Base-by-base conservation (phyloP, 1,140 invertebrate genomes). In the Atopsyche davidsoni region DNA sequence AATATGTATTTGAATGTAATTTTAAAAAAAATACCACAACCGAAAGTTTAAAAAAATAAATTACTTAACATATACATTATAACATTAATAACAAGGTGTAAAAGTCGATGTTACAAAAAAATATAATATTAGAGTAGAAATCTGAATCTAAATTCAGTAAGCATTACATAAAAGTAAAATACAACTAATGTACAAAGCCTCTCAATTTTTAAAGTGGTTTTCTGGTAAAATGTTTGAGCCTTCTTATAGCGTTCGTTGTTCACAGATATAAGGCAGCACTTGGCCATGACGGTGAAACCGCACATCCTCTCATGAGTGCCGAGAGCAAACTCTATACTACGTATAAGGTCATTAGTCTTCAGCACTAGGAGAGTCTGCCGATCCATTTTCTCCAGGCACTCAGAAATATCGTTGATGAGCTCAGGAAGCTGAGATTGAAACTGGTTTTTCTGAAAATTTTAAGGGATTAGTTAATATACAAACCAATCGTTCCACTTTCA, bases 311-410 rank as follows among this genome's bases (percentile, higher is more conserved):
- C 75, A 31, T 86, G 79, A 4, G 86, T 86, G 17, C 80, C 77
- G 10, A 97, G 70, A 10, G 86, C 83, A 51, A 85, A 77, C 65
- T 98, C 94, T 56, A 99, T 96, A 38, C 91, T 89, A 34, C 95
- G 79, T 36, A 99, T 83, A 18, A 98, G 70, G 69, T 98, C 96
- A 64, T 98, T 99, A 0, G 96, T 98, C 73, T 98, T 98, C 11
- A 99, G 76, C 54, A 99, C 85, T 1, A 99, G 76, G 24, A 99
- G 67, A 79, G 98, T 92, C 57, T 79, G 76, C 11, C 76, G 64
- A 59, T 79, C 76, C 14, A 79, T 76, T 47, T 77, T 68, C 55
- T 78, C 73, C 13, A 79, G 59, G 31, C 77, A 77, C 24, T 76
- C 69, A 11, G 77, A 74, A 2, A 79, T 74, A 35, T 76, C 68